These are phyloP conservation scores for Cinclus mexicanus DNA, from an alignment of 2,113 vertebrate species.

Conservation along the genomic window DNA sequence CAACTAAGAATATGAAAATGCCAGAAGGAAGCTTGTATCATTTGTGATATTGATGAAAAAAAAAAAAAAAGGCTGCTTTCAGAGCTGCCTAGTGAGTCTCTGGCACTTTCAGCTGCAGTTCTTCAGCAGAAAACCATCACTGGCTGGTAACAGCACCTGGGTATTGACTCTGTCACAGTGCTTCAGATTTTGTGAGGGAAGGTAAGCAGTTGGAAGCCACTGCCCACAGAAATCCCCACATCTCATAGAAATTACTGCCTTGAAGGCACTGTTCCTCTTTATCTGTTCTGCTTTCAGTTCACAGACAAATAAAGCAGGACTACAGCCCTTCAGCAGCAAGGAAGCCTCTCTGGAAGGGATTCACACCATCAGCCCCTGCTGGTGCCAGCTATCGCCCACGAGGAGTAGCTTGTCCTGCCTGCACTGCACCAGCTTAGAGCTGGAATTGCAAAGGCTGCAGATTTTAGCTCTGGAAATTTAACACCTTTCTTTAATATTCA, in stretches of 20 bases:
- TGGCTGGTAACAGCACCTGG: not conserved
- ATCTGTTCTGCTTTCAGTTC: not conserved
- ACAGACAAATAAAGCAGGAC: not conserved
- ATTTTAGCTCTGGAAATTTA: not conserved
- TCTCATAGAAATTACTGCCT: not conserved
- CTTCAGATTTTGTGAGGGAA: not conserved
- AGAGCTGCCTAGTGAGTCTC: not conserved
- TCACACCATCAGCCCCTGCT: not conserved
- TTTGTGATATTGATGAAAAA: not conserved
- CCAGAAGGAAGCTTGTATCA: not conserved
- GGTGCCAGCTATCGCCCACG: not conserved
- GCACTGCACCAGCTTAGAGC: not conserved
- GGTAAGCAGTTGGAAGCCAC: not conserved
- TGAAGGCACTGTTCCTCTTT: not conserved
- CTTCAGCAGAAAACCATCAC: not conserved
- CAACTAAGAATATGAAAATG: not conserved
- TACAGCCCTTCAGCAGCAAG: not conserved
- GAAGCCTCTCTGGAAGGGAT: not conserved
- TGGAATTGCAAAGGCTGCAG: not conserved
- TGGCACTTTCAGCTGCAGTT: not conserved
- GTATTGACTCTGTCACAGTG: rapidly evolving
- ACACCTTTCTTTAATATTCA: not conserved
- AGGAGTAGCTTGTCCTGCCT: not conserved
- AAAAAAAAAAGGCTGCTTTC: not conserved
- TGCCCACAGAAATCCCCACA: not conserved